Evolutionary conservation across 2,113 vertebrate genomes (phyloP).

Genomic region (Paramisgurnus dabryanus): DNA sequence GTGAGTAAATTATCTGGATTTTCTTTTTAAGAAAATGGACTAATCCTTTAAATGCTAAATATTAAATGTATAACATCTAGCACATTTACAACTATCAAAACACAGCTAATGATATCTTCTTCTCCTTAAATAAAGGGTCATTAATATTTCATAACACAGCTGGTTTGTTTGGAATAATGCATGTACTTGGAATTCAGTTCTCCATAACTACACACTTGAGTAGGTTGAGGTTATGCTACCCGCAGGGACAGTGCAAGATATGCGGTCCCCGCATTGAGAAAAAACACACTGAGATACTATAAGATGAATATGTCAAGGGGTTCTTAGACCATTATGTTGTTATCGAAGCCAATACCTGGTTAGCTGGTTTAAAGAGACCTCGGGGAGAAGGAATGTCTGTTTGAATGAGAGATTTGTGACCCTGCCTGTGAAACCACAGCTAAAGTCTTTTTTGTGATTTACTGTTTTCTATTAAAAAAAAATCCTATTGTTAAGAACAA

Average conservation of each 20-base stretch:
- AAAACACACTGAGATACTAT: constrained; percentile 11
- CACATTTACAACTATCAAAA: not conserved
- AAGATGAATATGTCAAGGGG: constrained; percentile 22
- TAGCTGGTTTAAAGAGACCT: not conserved
- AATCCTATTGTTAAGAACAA: too few relatives aligned
- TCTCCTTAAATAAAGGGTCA: not conserved
- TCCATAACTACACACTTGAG: not conserved
- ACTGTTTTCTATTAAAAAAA: too few relatives aligned
- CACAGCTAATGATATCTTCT: not conserved
- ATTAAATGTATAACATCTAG: not conserved
- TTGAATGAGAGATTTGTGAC: not conserved
- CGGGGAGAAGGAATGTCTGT: not conserved
- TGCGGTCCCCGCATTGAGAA: not conserved
- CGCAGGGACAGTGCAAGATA: constrained; percentile 7
- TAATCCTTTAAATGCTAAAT: not conserved
- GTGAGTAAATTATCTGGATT: too few relatives aligned
- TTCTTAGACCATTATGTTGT: constrained; percentile 17
- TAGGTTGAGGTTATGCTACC: not conserved
- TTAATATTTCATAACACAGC: not conserved
- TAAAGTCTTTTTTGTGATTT: too few relatives aligned
- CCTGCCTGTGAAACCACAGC: too few relatives aligned
- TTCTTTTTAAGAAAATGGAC: too few relatives aligned
- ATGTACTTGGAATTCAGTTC: constrained; percentile 25
- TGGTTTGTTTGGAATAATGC: not conserved
- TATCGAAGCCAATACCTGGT: not conserved